Evolutionary conservation across 2,888 invertebrate species (phyloP), one percentile per base, ranked within the genome.

Genomic region (Torymus texanus): DNA sequence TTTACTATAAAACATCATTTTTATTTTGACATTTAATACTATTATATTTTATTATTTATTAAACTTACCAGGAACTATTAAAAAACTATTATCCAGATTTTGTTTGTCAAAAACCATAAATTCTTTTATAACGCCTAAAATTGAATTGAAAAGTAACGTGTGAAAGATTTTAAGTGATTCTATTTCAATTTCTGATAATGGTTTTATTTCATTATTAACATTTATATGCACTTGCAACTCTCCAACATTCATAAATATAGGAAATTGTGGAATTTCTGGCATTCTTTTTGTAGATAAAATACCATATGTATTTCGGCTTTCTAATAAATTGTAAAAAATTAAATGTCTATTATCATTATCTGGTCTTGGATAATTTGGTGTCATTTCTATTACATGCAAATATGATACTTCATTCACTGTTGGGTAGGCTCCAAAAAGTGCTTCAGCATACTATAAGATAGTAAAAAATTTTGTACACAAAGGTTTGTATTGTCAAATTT

Each of bases 201-300:
- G 16, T n/a, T 29, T 2, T 16, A 16, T n/a, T n/a, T 41, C 0
- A 71, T 91, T 89, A 86, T 94, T 94, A 29, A 90, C 89, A 68
- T 91, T 85, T 0, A 95, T 83, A 0, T 90, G 85, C 0, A 94
- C 92, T 85, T 86, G 84, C 2, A 94, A 82, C 84, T 93, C 91
- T 0, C 95, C 95, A 79, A 93, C 92, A 18, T 93, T 92, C 86
- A 95, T 93, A 87, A 93, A 97, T 82, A 96, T 92, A 0, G 96
- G 95, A 88, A 97, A 97, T 24, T 87, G 83, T 50, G 92, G 92
- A 14, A 92, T 86, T 56, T 90, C 86, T 0, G 95, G 94, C 82
- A 96, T 87, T 4, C 88, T 88, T 14, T 93, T 91, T 0, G 92
- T 88, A 0, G 95, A 93, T 0, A 96, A 86, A 53, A 96, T 90